Base-by-base conservation (phyloP, 2,888 invertebrate genomes). In the Tenthredo mesomela region DNA sequence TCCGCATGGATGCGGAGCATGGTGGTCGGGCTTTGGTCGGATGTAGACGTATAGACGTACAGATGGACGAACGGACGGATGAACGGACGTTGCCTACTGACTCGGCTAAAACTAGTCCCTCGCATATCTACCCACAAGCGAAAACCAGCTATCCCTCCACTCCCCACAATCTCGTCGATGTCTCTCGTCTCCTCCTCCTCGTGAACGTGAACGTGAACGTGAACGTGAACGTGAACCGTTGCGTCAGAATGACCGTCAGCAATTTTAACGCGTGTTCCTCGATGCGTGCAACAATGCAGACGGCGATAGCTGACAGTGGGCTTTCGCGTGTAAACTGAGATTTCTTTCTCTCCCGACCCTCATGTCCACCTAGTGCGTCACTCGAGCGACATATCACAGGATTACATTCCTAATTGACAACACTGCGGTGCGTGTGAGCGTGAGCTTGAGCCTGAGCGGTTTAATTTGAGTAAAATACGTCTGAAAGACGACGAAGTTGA, bases 201-300 rank as follows among this genome's bases (percentile, higher is more conserved):
- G 67, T 67, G 54, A n/a, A 29, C 29, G 29, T 50, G 50, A 50
- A 50, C 50, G 10, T 54, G 54, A 50, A 50, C 50, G n/a, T 54
- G 54, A 54, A 43, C 50, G 43, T 75, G 75, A 10, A 25, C 18
- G 77, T 80, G 25, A 80, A 80, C 25, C 80, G 80, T 25, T 15
- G 25, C 78, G 40, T 61, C 80, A 21, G 80, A 77, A 77, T 65
- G 80, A 80, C 80, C 80, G 80, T 80, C 80, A 80, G 80, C 80
- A 80, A 65, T 80, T 80, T 80, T 40, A 61, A 80, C 80, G 80
- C 47, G 77, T 77, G 77, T 47, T 29, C 33, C 77, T 18, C 29
- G 77, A 77, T 77, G 50, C 77, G 77, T 77, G 77, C 54, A 54
- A 40, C 71, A 43, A 43, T 73, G 71, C 71, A 43, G 40, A 73